phyloP scores from a whole-genome alignment of 1,140 invertebrate species.

The Cecropterus lyciades region DNA sequence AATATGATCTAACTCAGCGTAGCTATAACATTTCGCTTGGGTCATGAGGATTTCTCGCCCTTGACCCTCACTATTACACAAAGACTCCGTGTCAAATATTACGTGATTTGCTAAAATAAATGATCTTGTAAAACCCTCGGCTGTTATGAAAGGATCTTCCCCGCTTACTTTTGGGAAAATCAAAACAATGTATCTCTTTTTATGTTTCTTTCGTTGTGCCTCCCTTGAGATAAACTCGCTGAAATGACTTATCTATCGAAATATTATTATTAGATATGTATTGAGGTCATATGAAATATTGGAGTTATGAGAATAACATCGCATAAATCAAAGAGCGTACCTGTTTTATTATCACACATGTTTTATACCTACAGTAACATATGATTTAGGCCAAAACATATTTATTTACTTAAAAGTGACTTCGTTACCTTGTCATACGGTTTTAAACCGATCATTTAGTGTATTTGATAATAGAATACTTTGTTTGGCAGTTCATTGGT shows the following conservation, averaged over 20 bases:
- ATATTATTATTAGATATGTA: slow-evolving; percentile 6
- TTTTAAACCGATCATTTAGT: too few relatives aligned
- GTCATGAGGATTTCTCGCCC: not conserved
- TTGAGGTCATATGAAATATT: slow-evolving; percentile 1
- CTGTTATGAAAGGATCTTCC: slow-evolving; percentile 7
- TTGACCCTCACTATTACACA: slow-evolving; percentile 1
- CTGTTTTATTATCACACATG: not conserved
- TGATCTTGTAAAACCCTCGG: slow-evolving; percentile 9
- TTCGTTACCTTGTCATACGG: too few relatives aligned
- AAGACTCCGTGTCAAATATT: slow-evolving; percentile 11
- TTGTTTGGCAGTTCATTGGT: too few relatives aligned
- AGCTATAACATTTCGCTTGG: too few relatives aligned
- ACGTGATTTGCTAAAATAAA: slow-evolving; percentile 10
- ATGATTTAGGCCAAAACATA: too few relatives aligned
- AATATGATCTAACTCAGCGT: too few relatives aligned
- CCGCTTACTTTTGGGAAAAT: slow-evolving; percentile 14
- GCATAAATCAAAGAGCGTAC: not conserved
- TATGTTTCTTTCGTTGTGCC: slow-evolving; percentile 1
- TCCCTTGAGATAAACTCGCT: slow-evolving; percentile 8
- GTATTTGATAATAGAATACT: too few relatives aligned
- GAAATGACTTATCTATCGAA: slow-evolving; percentile 9
- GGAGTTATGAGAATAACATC: not conserved
- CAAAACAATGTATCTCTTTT: slow-evolving; percentile 19
- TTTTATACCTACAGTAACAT: too few relatives aligned
- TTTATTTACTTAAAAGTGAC: too few relatives aligned